Base-by-base conservation (phyloP, 2,888 invertebrate genomes). In the Dicyrtoma fusca region DNA sequence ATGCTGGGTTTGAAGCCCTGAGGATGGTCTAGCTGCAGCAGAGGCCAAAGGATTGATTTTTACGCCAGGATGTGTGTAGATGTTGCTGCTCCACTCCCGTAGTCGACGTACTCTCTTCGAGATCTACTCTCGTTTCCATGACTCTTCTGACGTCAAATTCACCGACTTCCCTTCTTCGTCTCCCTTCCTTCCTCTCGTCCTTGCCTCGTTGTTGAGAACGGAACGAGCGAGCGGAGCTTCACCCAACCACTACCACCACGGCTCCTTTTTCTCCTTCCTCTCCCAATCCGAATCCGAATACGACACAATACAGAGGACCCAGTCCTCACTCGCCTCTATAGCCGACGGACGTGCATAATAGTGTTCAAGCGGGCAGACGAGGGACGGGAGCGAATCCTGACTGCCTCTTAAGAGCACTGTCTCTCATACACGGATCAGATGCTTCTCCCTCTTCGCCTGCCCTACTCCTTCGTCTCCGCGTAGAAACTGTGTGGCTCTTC, bases 101-200 rank as follows among this genome's bases (percentile, higher is more conserved):
- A 34, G 34, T 34, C 34, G 34, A 5, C 34, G 34, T 34, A 34
- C 14, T n/a, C 42, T 21, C 26, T 34, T 68, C 66, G 45, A 59
- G 64, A 70, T 72, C 66, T 59, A 26, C 26, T 68, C 49, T 62
- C 72, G 77, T 77, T 77, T 74, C 75, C 75, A 77, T 77, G 77
- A 72, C 74, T 73, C 55, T 71, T 71, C 74, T 77, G 77, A 77
- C 77, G 77, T 77, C 77, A 77, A 74, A 73, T 77, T 74, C 75
- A 71, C 74, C 55, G 66, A 51, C 66, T 68, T 61, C 55, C 53
- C 42, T 53, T 68, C 26, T 13, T 42, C 49, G n/a, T 23, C 34
- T 66, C 51, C 66, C 25, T 8, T 51, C 66, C n/a, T 49, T 13
- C 26, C 1, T 23, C 51, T 21, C 26, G 26, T 51, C 51, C 23